These are phyloP conservation scores for Phaonia tiefii DNA, from an alignment of 2,888 invertebrate genomes.

Conservation along the genomic window DNA sequence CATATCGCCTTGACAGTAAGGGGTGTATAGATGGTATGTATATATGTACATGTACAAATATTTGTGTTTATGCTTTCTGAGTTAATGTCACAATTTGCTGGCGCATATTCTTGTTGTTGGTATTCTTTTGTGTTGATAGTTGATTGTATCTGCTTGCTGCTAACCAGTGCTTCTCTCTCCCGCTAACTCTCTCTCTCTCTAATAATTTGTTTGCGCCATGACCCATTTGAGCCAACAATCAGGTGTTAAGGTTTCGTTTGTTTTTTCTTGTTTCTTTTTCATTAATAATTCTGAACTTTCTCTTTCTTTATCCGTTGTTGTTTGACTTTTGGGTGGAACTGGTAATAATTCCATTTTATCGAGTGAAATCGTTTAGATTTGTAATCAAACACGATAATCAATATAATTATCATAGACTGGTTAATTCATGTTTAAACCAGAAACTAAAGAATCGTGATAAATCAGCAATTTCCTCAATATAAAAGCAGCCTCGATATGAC, in stretches of 20 bases:
- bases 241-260: conserved; percentile 31
- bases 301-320: conserved; percentile 54
- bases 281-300: conserved; percentile 62
- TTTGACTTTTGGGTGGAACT: neutral
- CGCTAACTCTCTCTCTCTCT: too few species aligned
- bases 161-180: too few species aligned
- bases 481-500: too few species aligned
- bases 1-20: neutral
- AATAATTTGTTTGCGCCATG: conserved; percentile 22
- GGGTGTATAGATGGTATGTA: neutral
- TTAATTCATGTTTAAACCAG: neutral
- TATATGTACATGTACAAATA: neutral
- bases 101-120: conserved; percentile 5
- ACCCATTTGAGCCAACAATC: conserved; percentile 51
- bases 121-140: conserved; percentile 11
- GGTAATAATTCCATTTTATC: neutral
- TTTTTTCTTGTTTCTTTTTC: conserved; percentile 24
- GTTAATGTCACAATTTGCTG: conserved; percentile 40
- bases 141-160: conserved; percentile 20
- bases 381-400: conserved; percentile 3
- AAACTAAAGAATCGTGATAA: neutral
- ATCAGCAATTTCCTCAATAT: too few species aligned
- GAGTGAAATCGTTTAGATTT: conserved; percentile 33
- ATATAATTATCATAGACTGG: conserved; percentile 11
- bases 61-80: conserved; percentile 68